A percentile compares a stretch with the other conserved stretches of the same genome.
These are phyloP conservation scores for Gopherus flavomarginatus DNA, from an alignment of 2,113 vertebrate species.

Conservation along the genomic window DNA sequence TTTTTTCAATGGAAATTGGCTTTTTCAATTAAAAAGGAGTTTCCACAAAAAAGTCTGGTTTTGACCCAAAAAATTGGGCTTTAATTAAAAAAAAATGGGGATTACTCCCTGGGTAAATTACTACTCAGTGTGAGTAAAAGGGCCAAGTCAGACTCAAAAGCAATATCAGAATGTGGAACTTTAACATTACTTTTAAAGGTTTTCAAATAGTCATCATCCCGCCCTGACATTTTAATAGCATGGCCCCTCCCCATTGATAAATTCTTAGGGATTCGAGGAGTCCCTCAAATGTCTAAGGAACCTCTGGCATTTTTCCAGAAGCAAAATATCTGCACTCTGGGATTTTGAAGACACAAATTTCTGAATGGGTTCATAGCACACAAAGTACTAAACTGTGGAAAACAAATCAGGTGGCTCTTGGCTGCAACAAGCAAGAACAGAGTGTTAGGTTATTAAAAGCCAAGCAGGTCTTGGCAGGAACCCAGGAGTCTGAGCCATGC, in stretches of 20 bases:
- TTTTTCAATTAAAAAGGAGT: not conserved
- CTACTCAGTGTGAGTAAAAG: not conserved
- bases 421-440: not conserved
- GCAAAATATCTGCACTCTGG: not conserved
- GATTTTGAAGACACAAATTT: constrained; percentile 5
- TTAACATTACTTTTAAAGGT: not conserved
- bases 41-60: not conserved
- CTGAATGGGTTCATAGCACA: not conserved
- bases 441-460: not conserved
- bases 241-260: not conserved
- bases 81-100: not conserved
- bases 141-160: not conserved
- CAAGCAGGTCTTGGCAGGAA: not conserved
- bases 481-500: not conserved
- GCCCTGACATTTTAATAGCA: not conserved
- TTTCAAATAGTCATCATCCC: not conserved
- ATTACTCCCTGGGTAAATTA: not conserved
- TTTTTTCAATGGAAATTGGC: not conserved
- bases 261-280: not conserved
- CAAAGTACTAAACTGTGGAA: not conserved
- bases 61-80: not conserved
- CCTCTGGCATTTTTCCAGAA: not conserved
- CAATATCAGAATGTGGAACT: not conserved
- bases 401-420: not conserved
- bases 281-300: not conserved